A percentile compares a stretch with the other conserved stretches of the same genome.
These are phyloP conservation scores for Lontra canadensis DNA, from an alignment of 2,113 vertebrate genomes.

Conservation along the genomic window DNA sequence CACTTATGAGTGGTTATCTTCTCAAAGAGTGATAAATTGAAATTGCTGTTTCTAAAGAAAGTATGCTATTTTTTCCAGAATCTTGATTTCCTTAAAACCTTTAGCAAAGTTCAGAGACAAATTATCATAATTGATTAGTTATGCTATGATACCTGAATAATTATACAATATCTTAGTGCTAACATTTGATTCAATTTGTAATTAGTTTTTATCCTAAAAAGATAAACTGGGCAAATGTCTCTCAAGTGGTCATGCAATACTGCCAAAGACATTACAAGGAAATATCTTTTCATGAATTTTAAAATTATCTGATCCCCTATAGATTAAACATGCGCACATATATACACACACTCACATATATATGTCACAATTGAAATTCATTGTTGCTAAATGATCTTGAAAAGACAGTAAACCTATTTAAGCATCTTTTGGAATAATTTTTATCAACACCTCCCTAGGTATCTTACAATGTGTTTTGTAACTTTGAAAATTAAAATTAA, in stretches of 20 bases:
- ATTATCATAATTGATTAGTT: constrained; percentile 11
- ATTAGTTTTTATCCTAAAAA: constrained; percentile 16
- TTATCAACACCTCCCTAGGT: not conserved
- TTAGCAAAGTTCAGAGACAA: not conserved
- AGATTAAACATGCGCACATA: not conserved
- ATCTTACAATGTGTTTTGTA: not conserved
- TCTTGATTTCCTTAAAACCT: not conserved
- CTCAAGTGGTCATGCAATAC: not conserved
- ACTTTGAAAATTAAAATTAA: constrained; percentile 52
- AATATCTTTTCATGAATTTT: constrained; percentile 9
- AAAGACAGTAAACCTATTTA: not conserved
- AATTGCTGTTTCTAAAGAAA: constrained; percentile 31
- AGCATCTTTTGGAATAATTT: not conserved
- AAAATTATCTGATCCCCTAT: not conserved
- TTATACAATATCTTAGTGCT: not conserved
- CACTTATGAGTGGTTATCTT: not conserved
- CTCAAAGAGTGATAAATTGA: not conserved
- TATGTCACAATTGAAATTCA: constrained; percentile 1
- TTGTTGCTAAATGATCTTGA: not conserved
- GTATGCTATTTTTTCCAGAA: not conserved
- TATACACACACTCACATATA: not conserved
- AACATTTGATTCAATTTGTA: constrained; percentile 20
- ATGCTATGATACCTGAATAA: constrained; percentile 13
- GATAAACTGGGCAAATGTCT: constrained; percentile 25
- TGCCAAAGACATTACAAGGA: not conserved